Evolutionary conservation across 2,888 invertebrate genomes (phyloP).

Genomic region (Brachynemurus nebulosus): DNA sequence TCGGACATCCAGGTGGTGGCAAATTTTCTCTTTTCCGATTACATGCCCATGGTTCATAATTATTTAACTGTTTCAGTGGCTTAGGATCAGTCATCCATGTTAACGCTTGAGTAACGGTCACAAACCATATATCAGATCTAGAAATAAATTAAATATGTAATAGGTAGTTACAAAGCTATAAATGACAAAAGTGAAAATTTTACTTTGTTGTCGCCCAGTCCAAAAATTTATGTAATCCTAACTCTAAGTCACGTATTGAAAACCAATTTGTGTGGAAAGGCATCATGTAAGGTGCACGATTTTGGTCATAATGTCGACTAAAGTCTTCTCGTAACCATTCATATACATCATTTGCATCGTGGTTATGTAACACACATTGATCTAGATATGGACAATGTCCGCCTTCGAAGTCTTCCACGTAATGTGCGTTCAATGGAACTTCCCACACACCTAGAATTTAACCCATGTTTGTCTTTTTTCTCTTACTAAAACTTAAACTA

Average conservation of each 20-base stretch:
- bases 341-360: conserved; percentile 58
- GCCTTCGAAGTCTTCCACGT: conserved; percentile 75
- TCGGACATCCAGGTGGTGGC: conserved; percentile 63
- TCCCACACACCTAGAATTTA: conserved; percentile 66
- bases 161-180: background rate
- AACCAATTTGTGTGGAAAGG: conserved; percentile 96
- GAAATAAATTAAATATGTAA: conserved; percentile 20
- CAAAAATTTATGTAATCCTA: conserved; percentile 72
- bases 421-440: conserved; percentile 80
- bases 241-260: conserved; percentile 69
- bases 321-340: conserved; percentile 88
- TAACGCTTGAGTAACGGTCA: conserved; percentile 75
- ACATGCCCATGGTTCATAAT: conserved; percentile 73
- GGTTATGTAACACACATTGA: conserved; percentile 82
- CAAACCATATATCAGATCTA: conserved; percentile 77
- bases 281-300: conserved; percentile 87
- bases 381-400: conserved; percentile 87
- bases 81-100: conserved; percentile 85
- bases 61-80: conserved; percentile 47
- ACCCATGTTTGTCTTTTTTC: background rate
- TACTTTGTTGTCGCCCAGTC: conserved; percentile 63
- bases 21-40: conserved; percentile 51
- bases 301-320: conserved; percentile 68
- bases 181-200: too few relatives aligned
- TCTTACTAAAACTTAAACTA: background rate